Conservation (phyloP, 2,113 vertebrate species). For the Arothron firmamentum region DNA sequence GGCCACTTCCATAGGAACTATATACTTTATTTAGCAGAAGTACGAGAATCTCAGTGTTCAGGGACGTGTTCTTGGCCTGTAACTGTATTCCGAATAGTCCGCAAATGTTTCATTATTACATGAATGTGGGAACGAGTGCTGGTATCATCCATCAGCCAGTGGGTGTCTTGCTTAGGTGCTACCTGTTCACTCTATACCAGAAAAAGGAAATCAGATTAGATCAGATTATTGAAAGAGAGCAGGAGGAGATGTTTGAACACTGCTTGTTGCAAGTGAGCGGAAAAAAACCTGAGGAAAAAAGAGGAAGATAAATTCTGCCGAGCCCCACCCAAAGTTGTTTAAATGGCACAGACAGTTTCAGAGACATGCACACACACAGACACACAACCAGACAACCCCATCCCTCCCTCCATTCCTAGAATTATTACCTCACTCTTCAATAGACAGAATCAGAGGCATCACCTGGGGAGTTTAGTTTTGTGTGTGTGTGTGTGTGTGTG, state of each 20-base stretch:
- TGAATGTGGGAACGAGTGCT: conserved; percentile 5
- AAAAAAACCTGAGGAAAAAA: not conserved
- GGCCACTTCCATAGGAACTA: conserved; percentile 6
- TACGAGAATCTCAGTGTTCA: conserved; percentile 5
- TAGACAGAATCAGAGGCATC: conserved; percentile 46
- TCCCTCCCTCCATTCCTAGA: conserved; percentile 49
- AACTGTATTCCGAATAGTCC: conserved; percentile 4
- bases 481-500: conserved; percentile 14
- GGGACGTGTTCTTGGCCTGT: conserved; percentile 11
- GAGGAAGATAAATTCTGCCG: conserved; percentile 12
- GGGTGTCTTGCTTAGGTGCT: not conserved
- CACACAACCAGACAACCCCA: conserved; percentile 18
- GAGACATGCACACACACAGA: conserved; percentile 5
- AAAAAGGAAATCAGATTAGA: not conserved
- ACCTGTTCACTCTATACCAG: not conserved
- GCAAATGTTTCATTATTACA: conserved; percentile 1
- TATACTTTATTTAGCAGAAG: conserved; percentile 7
- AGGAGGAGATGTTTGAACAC: not conserved
- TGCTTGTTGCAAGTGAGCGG: not conserved
- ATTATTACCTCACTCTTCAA: conserved; percentile 61
- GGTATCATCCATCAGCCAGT: too few relatives aligned
- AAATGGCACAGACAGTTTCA: conserved; percentile 25
- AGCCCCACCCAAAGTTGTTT: conserved; percentile 48
- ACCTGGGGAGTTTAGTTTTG: conserved; percentile 46
- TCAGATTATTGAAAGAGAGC: not conserved